A percentile compares a stretch with the other conserved stretches of the same genome.
These are phyloP conservation scores for Conops quadrifasciatus DNA, from an alignment of 2,888 invertebrate species.

Conservation along the genomic window DNA sequence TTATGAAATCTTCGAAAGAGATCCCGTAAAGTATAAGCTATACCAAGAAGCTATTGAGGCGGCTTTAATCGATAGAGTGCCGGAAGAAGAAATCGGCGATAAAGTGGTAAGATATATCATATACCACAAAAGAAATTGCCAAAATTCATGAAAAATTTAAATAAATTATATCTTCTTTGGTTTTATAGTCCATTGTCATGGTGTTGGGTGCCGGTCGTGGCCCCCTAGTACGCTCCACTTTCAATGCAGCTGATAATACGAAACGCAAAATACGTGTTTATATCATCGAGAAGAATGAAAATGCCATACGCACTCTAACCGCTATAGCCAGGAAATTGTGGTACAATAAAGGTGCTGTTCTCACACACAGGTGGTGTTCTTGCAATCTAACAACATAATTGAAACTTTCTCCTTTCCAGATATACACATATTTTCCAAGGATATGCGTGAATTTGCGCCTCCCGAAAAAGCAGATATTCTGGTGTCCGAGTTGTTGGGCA, in stretches of 20 bases:
- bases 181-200: slow-evolving; percentile 73
- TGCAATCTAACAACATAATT: neutral
- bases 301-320: slow-evolving; percentile 86
- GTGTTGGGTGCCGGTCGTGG: slow-evolving; percentile 95
- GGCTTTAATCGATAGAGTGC: slow-evolving; percentile 74
- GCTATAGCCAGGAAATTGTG: slow-evolving; percentile 81
- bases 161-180: neutral
- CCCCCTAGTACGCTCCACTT: slow-evolving; percentile 88
- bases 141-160: neutral
- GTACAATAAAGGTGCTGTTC: slow-evolving; percentile 70
- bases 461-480: slow-evolving; percentile 92
- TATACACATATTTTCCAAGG: slow-evolving; percentile 82
- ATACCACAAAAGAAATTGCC: neutral
- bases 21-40: slow-evolving; percentile 92
- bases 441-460: slow-evolving; percentile 85
- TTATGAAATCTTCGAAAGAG: slow-evolving; percentile 98
- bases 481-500: slow-evolving; percentile 93
- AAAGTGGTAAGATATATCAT: slow-evolving; percentile 66
- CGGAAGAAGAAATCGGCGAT: slow-evolving; percentile 64
- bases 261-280: slow-evolving; percentile 81
- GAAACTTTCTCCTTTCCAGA: slow-evolving; percentile 48
- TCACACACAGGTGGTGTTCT: neutral
- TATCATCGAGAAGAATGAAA: slow-evolving; percentile 98
- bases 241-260: slow-evolving; percentile 80
- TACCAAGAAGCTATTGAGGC: slow-evolving; percentile 84